A percentile compares a stretch with the other conserved stretches of the same genome.
phyloP scores from a whole-genome alignment of 2,888 invertebrate genomes.

The Ornithoptera alexandrae region DNA sequence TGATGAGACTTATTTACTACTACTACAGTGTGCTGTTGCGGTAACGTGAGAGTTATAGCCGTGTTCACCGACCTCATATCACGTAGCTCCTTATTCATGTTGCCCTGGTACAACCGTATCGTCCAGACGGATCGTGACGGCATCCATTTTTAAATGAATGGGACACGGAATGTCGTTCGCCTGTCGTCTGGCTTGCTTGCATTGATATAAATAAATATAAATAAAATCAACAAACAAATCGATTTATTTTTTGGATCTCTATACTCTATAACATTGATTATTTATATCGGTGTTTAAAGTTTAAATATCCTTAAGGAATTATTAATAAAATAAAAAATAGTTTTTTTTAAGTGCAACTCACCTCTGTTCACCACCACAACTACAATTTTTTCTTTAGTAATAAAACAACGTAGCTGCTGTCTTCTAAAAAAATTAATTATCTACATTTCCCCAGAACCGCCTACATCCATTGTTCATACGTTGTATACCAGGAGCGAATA shows the following conservation, averaged over 20 bases:
- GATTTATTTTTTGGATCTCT: too few relatives aligned
- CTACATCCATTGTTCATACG: slow-evolving; percentile 72
- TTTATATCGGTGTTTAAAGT: too few relatives aligned
- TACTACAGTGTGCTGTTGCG: background rate
- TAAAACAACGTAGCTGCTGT: too few relatives aligned
- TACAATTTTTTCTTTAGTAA: too few relatives aligned
- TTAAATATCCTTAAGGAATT: too few relatives aligned
- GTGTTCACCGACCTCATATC: background rate
- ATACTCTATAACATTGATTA: too few relatives aligned
- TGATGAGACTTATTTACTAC: background rate
- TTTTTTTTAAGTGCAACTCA: too few relatives aligned
- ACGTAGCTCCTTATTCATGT: slow-evolving; percentile 41
- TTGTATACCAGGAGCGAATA: slow-evolving; percentile 59
- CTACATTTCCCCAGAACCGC: slow-evolving; percentile 49
- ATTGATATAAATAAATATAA: too few relatives aligned
- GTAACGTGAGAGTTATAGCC: background rate
- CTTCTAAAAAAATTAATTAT: background rate
- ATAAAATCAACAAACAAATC: too few relatives aligned
- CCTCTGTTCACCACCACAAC: too few relatives aligned
- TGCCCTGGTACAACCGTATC: slow-evolving; percentile 57
- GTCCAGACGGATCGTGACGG: slow-evolving; percentile 58
- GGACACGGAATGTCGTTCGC: background rate
- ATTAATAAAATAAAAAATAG: too few relatives aligned
- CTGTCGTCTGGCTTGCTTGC: background rate
- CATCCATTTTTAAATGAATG: slow-evolving; percentile 42